phyloP scores from a whole-genome alignment of 2,888 invertebrate genomes.

The Criorhina ranunculi region DNA sequence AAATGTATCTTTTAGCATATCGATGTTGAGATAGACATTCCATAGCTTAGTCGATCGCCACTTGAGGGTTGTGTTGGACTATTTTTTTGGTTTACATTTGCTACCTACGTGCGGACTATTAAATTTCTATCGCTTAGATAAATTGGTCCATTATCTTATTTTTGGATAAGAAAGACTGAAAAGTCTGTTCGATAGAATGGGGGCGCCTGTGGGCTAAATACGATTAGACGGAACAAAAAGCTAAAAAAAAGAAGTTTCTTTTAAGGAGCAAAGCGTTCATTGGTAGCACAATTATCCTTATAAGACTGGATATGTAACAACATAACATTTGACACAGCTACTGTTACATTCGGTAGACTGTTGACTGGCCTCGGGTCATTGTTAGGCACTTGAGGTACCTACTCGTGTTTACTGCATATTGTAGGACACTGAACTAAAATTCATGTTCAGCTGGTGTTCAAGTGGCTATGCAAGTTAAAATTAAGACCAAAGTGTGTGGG shows the following conservation, averaged over 20 bases:
- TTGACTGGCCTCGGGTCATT: conserved; percentile 26
- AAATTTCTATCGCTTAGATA: conserved; percentile 73
- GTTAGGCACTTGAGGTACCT: background rate
- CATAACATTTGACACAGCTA: conserved; percentile 53
- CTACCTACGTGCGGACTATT: conserved; percentile 73
- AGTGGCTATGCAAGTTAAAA: too few species aligned
- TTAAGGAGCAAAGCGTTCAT: conserved; percentile 42
- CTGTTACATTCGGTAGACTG: conserved; percentile 43
- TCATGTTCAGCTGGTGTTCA: too few species aligned
- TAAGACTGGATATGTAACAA: conserved; percentile 53
- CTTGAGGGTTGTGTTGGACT: conserved; percentile 34
- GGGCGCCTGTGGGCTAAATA: conserved; percentile 63
- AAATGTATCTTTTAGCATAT: conserved; percentile 34
- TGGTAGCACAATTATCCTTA: conserved; percentile 56
- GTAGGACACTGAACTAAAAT: too few species aligned
- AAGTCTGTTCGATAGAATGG: conserved; percentile 43
- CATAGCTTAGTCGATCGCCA: conserved; percentile 14
- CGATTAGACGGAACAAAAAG: conserved; percentile 1
- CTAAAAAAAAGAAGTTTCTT: conserved; percentile 29
- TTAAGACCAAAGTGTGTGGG: too few species aligned
- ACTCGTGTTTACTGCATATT: too few species aligned
- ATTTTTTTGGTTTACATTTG: conserved; percentile 34
- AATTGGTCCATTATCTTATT: conserved; percentile 74
- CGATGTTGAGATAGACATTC: conserved; percentile 59
- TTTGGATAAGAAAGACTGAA: conserved; percentile 67